Base-by-base conservation (phyloP, 2,888 invertebrate species). In the Priocnemis perturbator region DNA sequence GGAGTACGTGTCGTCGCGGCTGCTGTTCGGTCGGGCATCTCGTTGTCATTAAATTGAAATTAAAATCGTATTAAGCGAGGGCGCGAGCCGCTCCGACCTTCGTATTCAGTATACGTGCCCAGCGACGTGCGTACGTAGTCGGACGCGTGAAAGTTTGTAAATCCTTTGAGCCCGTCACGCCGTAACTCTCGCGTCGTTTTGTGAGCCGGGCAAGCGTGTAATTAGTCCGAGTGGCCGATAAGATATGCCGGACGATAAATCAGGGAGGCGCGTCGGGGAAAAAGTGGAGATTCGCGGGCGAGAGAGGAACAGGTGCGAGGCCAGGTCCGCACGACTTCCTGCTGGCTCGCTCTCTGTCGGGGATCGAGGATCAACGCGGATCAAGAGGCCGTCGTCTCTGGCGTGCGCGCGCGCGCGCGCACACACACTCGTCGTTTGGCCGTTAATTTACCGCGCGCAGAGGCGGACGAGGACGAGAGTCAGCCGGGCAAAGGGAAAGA, bases 361-460 rank as follows among this genome's bases (percentile, higher is more conserved):
- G 50, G 50, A 50, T 50, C 50, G 50, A 17, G 50, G 50, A 50
- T 50, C 50, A 50, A 17, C 50, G 50, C 19, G 50, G 50, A 50
- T 50, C 50, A 50, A 50, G 50, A 50, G 50, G 19, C 37, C 37
- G 37, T 37, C 7, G 11, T 37, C 37, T 37, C 11, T 1, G 7
- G 37, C 14, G 37, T 11, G 7, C 37, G 1, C 7, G 7, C 7
- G 11, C 11, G 37, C 14, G 11, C 14, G 14, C 11, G 26, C 5
- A 26, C 26, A 5, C 26, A 4, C n/a, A 37, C 37, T 17, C 50
- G 50, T n/a, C 50, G 17, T 30, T 20, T 26, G 57, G 30, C 30
- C 57, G 26, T 30, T 30, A 17, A 57, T 30, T 30, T 30, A 57
- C 57, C 26, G 26, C 3, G 15, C 53, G 15, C 50, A 50, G n/a